Conservation (phyloP, 1,140 invertebrate genomes). For the Sogatella furcifera region DNA sequence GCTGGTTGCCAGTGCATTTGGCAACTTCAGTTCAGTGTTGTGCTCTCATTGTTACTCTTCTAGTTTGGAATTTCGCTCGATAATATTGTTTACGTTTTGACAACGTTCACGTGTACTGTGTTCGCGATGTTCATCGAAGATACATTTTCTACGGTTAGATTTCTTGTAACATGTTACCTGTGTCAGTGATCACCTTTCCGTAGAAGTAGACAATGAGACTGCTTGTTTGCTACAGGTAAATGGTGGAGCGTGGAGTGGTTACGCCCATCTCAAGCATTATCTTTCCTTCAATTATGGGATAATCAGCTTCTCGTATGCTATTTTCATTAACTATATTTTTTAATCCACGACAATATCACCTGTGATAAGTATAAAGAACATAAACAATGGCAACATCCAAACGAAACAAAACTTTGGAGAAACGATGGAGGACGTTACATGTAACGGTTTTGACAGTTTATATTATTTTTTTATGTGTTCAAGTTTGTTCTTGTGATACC, state of each 20-base stretch:
- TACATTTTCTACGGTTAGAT: too few species aligned
- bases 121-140: too few species aligned
- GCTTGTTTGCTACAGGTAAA: not conserved
- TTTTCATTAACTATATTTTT: not conserved
- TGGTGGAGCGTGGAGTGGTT: not conserved
- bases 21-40: too few species aligned
- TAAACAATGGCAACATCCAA: conserved; percentile 4
- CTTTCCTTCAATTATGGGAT: too few species aligned
- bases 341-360: not conserved
- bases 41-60: too few species aligned
- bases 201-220: not conserved
- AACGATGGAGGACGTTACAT: conserved; percentile 15
- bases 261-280: not conserved
- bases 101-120: too few species aligned
- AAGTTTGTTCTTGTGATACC: conserved; percentile 1
- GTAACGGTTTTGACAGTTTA: too few species aligned
- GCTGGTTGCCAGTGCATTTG: too few species aligned
- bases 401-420: conserved; percentile 7
- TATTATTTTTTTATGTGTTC: not conserved
- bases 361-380: not conserved
- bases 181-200: too few species aligned
- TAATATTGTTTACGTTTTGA: too few species aligned
- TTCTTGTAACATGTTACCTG: too few species aligned
- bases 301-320: not conserved
- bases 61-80: too few species aligned